Conservation (phyloP, 1,140 invertebrate species). For the Drosophila elegans region DNA sequence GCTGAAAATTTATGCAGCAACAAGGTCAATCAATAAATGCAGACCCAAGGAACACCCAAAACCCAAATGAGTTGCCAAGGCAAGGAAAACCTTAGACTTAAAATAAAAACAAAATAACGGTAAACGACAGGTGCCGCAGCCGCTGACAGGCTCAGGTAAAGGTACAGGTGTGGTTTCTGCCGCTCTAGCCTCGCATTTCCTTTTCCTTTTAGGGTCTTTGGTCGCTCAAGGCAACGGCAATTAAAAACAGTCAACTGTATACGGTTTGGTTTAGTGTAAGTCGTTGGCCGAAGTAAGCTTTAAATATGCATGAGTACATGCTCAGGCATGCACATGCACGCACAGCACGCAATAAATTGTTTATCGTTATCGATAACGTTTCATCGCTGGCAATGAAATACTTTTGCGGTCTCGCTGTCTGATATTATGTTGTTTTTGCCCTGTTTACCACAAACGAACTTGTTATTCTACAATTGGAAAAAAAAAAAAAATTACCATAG, state of each 20-base stretch:
- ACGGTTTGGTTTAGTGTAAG: constrained; percentile 54
- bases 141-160: constrained; percentile 48
- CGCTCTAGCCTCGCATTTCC: not conserved
- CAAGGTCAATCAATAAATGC: constrained; percentile 80
- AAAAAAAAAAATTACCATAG: constrained; percentile 21
- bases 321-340: constrained; percentile 41
- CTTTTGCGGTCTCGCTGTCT: constrained; percentile 56
- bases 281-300: constrained; percentile 52
- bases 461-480: constrained; percentile 65
- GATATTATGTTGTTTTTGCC: constrained; percentile 42
- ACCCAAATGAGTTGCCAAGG: constrained; percentile 61
- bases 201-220: constrained; percentile 12
- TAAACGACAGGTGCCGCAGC: constrained; percentile 60
- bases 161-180: constrained; percentile 49
- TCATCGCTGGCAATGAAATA: constrained; percentile 71
- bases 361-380: constrained; percentile 65
- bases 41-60: constrained; percentile 34
- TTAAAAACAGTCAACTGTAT: constrained; percentile 69
- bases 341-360: constrained; percentile 37
- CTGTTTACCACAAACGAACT: constrained; percentile 62
- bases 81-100: constrained; percentile 56
- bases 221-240: constrained; percentile 73
- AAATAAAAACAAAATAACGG: constrained; percentile 17
- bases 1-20: constrained; percentile 71
- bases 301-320: constrained; percentile 45